Conservation (phyloP, 35 echinoderm and acorn worm species). For the Stichopus chloronotus region DNA sequence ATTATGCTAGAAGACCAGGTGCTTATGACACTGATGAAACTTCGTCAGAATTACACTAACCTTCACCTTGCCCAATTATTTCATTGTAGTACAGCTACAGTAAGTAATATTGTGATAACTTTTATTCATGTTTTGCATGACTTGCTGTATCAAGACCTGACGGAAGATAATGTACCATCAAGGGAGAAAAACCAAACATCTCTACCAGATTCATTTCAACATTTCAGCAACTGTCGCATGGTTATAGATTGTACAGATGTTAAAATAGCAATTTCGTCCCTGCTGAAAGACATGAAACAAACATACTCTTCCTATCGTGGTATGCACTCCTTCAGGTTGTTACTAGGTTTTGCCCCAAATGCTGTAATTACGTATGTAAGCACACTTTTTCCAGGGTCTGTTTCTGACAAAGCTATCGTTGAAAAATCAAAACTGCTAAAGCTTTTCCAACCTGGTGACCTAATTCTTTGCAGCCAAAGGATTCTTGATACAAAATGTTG, state of each 20-base stretch:
- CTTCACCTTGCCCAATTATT: slow-evolving; percentile 5
- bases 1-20: background rate
- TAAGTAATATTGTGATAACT: slow-evolving; percentile 27
- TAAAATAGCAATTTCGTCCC: background rate
- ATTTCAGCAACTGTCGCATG: slow-evolving; percentile 11
- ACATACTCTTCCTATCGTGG: background rate
- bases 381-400: background rate
- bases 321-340: too few species aligned
- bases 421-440: too few species aligned
- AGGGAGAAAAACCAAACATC: slow-evolving; percentile 40
- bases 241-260: background rate
- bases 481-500: slow-evolving; percentile 17
- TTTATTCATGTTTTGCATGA: slow-evolving; percentile 32
- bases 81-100: slow-evolving; percentile 11
- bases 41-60: slow-evolving; percentile 34
- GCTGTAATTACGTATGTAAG: slow-evolving; percentile 11
- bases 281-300: slow-evolving; percentile 8
- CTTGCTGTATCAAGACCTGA: background rate
- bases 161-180: slow-evolving; percentile 42
- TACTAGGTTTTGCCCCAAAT: slow-evolving; percentile 32
- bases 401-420: too few species aligned
- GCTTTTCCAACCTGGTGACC: too few species aligned
- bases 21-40: background rate
- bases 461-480: background rate
- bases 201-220: slow-evolving; percentile 18